phyloP scores from a whole-genome alignment of 2,113 vertebrate genomes.

The Bufo bufo region DNA sequence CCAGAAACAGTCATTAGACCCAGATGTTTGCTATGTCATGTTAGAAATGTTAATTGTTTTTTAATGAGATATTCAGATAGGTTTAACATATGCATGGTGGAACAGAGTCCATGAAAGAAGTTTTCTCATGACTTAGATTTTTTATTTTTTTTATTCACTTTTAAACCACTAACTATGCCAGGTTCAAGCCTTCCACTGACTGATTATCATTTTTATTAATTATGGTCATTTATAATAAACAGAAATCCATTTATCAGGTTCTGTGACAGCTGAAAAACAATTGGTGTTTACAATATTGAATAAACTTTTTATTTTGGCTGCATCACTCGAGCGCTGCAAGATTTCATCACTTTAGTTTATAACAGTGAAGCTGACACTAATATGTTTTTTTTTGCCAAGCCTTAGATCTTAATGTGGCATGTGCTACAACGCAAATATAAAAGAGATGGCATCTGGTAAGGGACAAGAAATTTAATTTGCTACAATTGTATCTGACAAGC shows the following conservation, averaged over 20 bases:
- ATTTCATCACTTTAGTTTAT: constrained; percentile 24
- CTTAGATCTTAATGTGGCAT: constrained; percentile 40
- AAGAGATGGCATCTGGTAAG: constrained; percentile 44
- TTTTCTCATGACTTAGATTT: not conserved
- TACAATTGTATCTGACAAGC: constrained; percentile 49
- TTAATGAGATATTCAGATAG: constrained; percentile 40
- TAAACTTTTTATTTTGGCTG: constrained; percentile 35
- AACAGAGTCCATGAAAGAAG: not conserved
- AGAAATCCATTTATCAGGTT: not conserved
- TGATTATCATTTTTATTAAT: constrained; percentile 31
- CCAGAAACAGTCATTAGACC: constrained; percentile 46
- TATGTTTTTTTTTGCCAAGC: constrained; percentile 23
- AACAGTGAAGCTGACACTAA: constrained; percentile 30
- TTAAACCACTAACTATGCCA: not conserved
- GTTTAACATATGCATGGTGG: constrained; percentile 20
- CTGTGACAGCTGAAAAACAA: not conserved
- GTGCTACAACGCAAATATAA: constrained; percentile 37
- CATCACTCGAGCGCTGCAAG: not conserved
- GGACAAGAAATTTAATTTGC: constrained; percentile 43
- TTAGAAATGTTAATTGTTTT: constrained; percentile 47
- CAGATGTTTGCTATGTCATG: constrained; percentile 47
- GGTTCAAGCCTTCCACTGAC: not conserved
- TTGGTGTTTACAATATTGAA: constrained; percentile 15
- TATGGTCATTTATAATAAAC: not conserved
- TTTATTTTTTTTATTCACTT: not conserved